Evolutionary conservation across 2,888 invertebrate species (phyloP).

Genomic region (Ichneumon xanthorius): DNA sequence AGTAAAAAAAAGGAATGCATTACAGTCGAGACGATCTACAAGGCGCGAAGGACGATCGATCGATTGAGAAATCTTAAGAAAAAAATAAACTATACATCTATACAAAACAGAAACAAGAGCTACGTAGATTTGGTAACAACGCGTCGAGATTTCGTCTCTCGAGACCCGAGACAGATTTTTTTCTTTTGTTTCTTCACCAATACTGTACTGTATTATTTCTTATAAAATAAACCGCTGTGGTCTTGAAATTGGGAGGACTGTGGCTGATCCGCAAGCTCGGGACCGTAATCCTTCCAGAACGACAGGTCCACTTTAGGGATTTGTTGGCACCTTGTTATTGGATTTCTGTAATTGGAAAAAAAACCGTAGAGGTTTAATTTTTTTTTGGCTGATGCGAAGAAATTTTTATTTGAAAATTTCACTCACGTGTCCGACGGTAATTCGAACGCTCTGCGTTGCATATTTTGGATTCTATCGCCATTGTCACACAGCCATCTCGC

Average conservation of each 20-base stretch:
- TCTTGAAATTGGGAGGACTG: constrained; percentile 45
- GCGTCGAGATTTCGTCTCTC: constrained; percentile 7
- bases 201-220: constrained; percentile 54
- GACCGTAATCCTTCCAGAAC: constrained; percentile 86
- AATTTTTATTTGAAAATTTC: constrained; percentile 29
- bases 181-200: neutral
- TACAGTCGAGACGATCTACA: neutral
- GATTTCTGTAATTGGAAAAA: constrained; percentile 87
- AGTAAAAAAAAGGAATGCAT: constrained; percentile 4
- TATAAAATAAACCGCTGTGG: constrained; percentile 61
- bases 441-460: constrained; percentile 86
- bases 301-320: constrained; percentile 88
- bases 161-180: constrained; percentile 1
- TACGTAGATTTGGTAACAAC: constrained; percentile 48
- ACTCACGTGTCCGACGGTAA: constrained; percentile 87
- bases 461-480: constrained; percentile 85
- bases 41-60: neutral
- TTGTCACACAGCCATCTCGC: constrained; percentile 93
- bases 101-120: constrained; percentile 42
- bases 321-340: constrained; percentile 88
- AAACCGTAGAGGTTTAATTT: neutral
- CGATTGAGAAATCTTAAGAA: constrained; percentile 42
- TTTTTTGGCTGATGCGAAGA: neutral
- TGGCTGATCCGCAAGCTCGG: constrained; percentile 55
- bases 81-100: constrained; percentile 37